phyloP scores from a whole-genome alignment of 2,888 invertebrate species.

The Sesia bembeciformis region DNA sequence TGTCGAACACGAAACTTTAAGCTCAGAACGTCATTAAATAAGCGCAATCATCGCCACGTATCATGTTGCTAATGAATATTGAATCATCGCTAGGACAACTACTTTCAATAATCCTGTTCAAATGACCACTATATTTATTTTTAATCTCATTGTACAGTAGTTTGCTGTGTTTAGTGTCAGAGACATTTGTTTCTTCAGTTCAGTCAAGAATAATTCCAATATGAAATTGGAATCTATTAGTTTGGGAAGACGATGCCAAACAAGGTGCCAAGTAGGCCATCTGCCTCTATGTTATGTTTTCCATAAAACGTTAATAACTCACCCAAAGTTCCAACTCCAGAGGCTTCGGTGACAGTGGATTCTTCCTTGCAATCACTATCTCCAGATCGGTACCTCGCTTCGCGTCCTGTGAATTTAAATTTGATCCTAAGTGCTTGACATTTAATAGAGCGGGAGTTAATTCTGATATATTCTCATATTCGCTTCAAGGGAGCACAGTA shows the following conservation, averaged over 20 bases:
- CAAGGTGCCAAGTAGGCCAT: no score
- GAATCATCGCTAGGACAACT: background rate
- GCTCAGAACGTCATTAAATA: slow-evolving; percentile 43
- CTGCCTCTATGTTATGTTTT: background rate
- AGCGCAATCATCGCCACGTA: slow-evolving; percentile 23
- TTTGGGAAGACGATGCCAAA: no score
- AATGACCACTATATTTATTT: no score
- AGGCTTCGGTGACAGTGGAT: slow-evolving; percentile 83
- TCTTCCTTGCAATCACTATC: slow-evolving; percentile 86
- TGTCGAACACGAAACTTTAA: slow-evolving; percentile 36
- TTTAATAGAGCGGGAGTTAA: slow-evolving; percentile 23
- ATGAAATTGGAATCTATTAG: no score
- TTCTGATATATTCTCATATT: slow-evolving; percentile 29
- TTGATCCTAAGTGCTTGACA: slow-evolving; percentile 3
- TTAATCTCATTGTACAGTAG: no score
- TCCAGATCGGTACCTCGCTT: slow-evolving; percentile 87
- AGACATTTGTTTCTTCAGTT: no score
- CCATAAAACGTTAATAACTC: slow-evolving; percentile 23
- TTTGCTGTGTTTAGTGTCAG: no score
- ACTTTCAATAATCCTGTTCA: no score
- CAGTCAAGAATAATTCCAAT: no score
- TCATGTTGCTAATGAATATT: slow-evolving; percentile 1
- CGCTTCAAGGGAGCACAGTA: slow-evolving; percentile 17
- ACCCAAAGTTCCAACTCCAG: slow-evolving; percentile 90
- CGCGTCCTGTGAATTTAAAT: slow-evolving; percentile 74